Evolutionary conservation across 2,797 vertebrate species (phyloP).

Genomic region (Melanotaenia pygmaea): DNA sequence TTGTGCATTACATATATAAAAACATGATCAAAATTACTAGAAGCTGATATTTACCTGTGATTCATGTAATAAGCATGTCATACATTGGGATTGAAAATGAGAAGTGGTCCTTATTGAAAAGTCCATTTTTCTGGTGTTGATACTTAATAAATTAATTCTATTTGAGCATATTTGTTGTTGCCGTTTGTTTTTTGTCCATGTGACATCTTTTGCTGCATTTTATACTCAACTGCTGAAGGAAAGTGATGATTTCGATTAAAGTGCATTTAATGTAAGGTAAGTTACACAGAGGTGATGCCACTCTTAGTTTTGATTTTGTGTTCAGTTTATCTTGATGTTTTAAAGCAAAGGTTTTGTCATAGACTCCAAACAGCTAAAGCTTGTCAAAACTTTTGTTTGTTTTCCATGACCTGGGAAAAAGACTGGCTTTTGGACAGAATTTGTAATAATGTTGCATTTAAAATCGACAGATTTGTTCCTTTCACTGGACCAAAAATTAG

Average conservation of each 20-base stretch:
- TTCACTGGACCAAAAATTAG: neutral
- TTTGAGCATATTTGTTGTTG: constrained; percentile 16
- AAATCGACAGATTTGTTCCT: neutral
- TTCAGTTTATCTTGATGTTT: neutral
- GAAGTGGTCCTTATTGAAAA: too few relatives aligned
- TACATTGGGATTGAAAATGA: neutral
- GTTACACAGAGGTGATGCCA: neutral
- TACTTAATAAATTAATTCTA: constrained; percentile 46
- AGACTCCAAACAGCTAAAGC: too few relatives aligned
- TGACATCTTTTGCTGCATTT: neutral
- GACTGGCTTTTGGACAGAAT: too few relatives aligned
- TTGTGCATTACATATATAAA: constrained; percentile 34
- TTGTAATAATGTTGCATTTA: too few relatives aligned
- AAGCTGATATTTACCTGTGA: constrained; percentile 9
- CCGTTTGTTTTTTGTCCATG: neutral
- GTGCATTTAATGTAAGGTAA: neutral
- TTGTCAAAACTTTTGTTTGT: too few relatives aligned
- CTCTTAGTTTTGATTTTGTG: neutral
- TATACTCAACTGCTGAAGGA: neutral
- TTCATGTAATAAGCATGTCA: constrained; percentile 2
- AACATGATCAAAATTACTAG: neutral
- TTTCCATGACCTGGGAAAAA: too few relatives aligned
- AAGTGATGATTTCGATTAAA: neutral
- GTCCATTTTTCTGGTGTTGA: neutral
- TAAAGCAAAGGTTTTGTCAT: neutral